Percentiles rank a stretch among this genome's conserved stretches.
Conservation (phyloP, 2,797 vertebrate genomes). For the Prunella strophiata region DNA sequence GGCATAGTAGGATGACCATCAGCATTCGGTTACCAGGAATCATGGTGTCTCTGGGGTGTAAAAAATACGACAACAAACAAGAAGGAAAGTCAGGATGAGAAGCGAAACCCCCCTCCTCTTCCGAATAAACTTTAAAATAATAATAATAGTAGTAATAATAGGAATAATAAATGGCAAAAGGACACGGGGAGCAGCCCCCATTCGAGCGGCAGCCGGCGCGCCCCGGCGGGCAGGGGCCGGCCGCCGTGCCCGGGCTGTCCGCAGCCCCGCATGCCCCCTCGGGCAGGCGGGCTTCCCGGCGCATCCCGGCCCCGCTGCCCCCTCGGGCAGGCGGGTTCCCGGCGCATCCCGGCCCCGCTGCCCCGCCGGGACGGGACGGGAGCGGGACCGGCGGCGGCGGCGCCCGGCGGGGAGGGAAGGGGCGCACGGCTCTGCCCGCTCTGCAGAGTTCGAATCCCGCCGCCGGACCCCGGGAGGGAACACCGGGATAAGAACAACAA, state of each 20-base stretch:
- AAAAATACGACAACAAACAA: slow-evolving; percentile 57
- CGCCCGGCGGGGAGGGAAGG: background rate
- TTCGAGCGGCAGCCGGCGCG: background rate
- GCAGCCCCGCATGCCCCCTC: slow-evolving; percentile 78
- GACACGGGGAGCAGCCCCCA: background rate
- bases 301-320: background rate
- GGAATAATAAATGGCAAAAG: background rate
- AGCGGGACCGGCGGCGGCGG: background rate
- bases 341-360: background rate
- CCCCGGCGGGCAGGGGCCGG: slow-evolving; percentile 63
- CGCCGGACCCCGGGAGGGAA: background rate
- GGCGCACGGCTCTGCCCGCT: background rate
- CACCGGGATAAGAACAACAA: background rate
- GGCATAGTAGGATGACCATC: slow-evolving; percentile 99
- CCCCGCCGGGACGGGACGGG: background rate
- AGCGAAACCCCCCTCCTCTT: slow-evolving; percentile 9
- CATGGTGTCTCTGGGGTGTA: slow-evolving; percentile 96
- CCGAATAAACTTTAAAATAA: background rate
- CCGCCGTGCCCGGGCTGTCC: slow-evolving; percentile 77
- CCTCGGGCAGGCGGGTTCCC: slow-evolving; percentile 64
- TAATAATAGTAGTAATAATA: background rate
- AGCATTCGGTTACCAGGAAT: slow-evolving; percentile 99
- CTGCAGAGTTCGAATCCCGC: background rate
- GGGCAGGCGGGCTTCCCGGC: slow-evolving; percentile 40
- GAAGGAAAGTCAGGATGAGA: slow-evolving; percentile 67